Evolutionary conservation across 2,113 vertebrate species (phyloP), one percentile per base, ranked within the genome.

Genomic region (Climacteris rufus): DNA sequence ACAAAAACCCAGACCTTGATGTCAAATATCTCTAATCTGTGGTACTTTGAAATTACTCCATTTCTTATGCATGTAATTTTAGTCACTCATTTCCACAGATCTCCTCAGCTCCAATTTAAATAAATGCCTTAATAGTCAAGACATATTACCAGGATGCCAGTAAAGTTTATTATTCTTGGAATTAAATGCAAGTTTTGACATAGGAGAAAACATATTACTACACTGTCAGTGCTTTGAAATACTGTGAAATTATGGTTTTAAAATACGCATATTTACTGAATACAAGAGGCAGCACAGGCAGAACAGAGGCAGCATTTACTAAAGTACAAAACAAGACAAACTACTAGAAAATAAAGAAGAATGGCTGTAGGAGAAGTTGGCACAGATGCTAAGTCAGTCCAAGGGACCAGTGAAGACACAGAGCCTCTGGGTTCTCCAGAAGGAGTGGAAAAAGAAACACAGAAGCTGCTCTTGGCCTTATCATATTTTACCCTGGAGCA

Each of bases 31-130:
- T 53, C 78, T 42, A 23, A 71, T 40, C 18, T 56, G 23, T 49
- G 27, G 15, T 53, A 54, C 54, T 59, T 37, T 27, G 3, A 71
- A 77, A 28, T 0, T 0, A 75, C 27, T 63, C 15, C 16, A 17
- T 61, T 44, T 45, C 17, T 64, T 30, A 63, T 7, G 9, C 10
- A 45, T 0, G 0, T 17, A 42, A 30, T 68, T 60, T 24, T 15
- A 24, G 18, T 66, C 61, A 85, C 5, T 68, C 20, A 79, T 39
- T 87, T 93, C 11, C 52, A 85, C 42, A 70, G 12, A 78, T 54
- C 17, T 20, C 18, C 42, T 71, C 44, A 52, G 16, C 13, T 82
- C 15, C 35, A 70, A 50, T 16, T 71, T 64, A 87, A 71, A 72
- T 42, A 87, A 68, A 50, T 31, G 19, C 11, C 10, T 54, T 69